Evolutionary conservation across 2,797 vertebrate genomes (phyloP).

Genomic region (Bradypodion ventrale): DNA sequence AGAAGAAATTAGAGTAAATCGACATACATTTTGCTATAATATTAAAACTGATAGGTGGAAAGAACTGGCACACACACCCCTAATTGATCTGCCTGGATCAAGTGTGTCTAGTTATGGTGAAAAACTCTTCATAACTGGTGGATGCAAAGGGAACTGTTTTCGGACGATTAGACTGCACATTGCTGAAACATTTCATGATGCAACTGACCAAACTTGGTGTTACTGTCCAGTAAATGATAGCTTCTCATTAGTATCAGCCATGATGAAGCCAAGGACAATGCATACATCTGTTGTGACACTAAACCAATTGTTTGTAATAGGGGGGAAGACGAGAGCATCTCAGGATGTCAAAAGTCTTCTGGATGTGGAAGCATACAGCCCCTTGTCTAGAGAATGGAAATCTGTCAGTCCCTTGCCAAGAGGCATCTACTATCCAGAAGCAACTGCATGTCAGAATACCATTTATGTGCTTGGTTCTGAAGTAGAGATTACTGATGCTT

Average conservation of each 20-base stretch:
- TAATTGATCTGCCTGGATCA: constrained; percentile 89
- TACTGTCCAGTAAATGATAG: constrained; percentile 88
- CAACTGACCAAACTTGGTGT: constrained; percentile 92
- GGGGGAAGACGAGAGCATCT: constrained; percentile 87
- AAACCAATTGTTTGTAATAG: constrained; percentile 89
- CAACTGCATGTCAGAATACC: constrained; percentile 86
- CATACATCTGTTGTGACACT: constrained; percentile 88
- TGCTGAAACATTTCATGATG: constrained; percentile 86
- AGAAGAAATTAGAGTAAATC: constrained; percentile 83
- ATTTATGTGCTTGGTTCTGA: constrained; percentile 94
- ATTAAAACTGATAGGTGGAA: constrained; percentile 88
- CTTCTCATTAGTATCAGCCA: constrained; percentile 80
- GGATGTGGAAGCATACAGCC: constrained; percentile 92
- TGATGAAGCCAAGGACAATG: constrained; percentile 93
- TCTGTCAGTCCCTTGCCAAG: constrained; percentile 87
- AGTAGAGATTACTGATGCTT: constrained; percentile 91
- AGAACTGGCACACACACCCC: constrained; percentile 77
- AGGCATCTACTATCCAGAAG: constrained; percentile 93
- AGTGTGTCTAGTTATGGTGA: constrained; percentile 89
- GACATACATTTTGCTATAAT: constrained; percentile 92
- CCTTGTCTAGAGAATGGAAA: constrained; percentile 85
- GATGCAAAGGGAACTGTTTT: constrained; percentile 89
- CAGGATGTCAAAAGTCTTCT: constrained; percentile 82
- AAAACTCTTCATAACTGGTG: constrained; percentile 94
- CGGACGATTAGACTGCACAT: constrained; percentile 90